These are phyloP conservation scores for Electrona antarctica DNA, from an alignment of 2,113 vertebrate genomes.

Conservation along the genomic window DNA sequence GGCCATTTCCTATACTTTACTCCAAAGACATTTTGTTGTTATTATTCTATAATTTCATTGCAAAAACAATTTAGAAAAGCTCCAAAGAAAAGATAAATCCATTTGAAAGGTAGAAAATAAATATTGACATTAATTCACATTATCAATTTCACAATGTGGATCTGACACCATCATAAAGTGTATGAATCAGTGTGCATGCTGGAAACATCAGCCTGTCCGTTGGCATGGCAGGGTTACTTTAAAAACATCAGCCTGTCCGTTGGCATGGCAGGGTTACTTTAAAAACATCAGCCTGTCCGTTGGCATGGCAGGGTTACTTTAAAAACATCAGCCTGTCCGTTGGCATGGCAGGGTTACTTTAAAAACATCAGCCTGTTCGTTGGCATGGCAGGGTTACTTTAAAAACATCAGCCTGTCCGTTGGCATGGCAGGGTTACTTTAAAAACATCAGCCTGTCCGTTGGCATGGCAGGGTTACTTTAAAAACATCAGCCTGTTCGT, in stretches of 20 bases:
- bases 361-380: conserved; percentile 9
- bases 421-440: too few species aligned
- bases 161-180: too few species aligned
- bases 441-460: too few species aligned
- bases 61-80: conserved; percentile 10
- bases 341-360: conserved; percentile 5
- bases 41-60: conserved; percentile 34
- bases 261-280: conserved; percentile 5
- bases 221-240: conserved; percentile 5
- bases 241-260: conserved; percentile 21
- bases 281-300: conserved; percentile 21
- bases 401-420: too few species aligned
- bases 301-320: conserved; percentile 5
- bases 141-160: neutral
- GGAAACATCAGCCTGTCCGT: conserved; percentile 4
- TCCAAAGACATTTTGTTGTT: conserved; percentile 35
- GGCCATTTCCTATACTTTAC: conserved; percentile 53
- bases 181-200: too few species aligned
- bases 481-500: too few species aligned
- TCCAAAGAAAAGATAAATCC: conserved; percentile 10
- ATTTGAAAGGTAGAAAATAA: conserved; percentile 9
- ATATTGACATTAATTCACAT: conserved; percentile 17
- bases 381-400: conserved; percentile 5
- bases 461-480: too few species aligned
- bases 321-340: conserved; percentile 21